phyloP scores from a whole-genome alignment of 2,888 invertebrate genomes.

The Euplagia quadripunctaria region DNA sequence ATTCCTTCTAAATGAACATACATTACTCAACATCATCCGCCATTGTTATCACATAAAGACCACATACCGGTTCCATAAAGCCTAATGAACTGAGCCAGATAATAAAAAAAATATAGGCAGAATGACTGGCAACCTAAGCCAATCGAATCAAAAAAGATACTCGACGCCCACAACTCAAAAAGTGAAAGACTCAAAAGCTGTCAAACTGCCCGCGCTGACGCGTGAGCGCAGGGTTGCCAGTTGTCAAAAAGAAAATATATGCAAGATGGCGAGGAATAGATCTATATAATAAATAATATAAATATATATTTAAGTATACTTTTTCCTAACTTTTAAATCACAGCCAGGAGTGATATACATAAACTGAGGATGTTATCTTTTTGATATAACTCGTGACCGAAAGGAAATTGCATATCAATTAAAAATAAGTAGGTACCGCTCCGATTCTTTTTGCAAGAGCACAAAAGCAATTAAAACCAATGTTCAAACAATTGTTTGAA shows the following conservation, averaged over 20 bases:
- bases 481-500: background rate
- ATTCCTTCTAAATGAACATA: conserved; percentile 14
- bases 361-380: background rate
- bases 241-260: conserved; percentile 22
- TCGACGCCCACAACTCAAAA: conserved; percentile 81
- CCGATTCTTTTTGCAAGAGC: background rate
- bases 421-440: no score
- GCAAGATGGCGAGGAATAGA: background rate
- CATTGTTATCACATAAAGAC: conserved; percentile 43
- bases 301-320: background rate
- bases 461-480: background rate
- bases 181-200: conserved; percentile 85
- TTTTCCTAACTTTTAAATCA: background rate
- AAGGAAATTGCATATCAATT: background rate
- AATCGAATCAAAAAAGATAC: conserved; percentile 72
- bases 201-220: conserved; percentile 77
- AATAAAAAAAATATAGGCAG: conserved; percentile 50
- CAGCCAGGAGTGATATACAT: background rate
- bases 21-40: conserved; percentile 39
- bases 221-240: conserved; percentile 44
- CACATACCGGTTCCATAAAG: conserved; percentile 36
- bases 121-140: conserved; percentile 68
- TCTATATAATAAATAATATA: background rate
- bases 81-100: conserved; percentile 50
- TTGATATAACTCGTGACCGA: background rate